Evolutionary conservation across 2,888 invertebrate species (phyloP).

Genomic region (Ditula angustiorana): DNA sequence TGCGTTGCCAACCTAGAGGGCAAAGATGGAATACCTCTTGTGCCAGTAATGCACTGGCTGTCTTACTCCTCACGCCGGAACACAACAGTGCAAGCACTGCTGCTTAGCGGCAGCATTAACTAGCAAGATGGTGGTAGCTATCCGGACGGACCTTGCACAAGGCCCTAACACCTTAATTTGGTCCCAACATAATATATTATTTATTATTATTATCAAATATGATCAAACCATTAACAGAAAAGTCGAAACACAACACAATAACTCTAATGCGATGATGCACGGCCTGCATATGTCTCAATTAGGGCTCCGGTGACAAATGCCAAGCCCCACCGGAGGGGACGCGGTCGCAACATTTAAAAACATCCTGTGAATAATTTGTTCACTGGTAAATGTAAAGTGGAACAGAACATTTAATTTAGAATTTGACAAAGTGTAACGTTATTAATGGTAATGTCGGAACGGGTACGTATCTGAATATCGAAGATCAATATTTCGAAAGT

Average conservation of each 20-base stretch:
- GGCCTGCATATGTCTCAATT: constrained; percentile 72
- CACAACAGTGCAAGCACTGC: no score
- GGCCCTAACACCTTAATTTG: no score
- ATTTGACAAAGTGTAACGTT: constrained; percentile 23
- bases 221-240: constrained; percentile 10
- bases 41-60: no score
- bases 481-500: no score
- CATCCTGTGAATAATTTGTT: constrained; percentile 19
- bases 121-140: no score
- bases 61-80: no score
- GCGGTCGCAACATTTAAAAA: constrained; percentile 22
- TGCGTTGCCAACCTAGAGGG: no score
- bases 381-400: background rate
- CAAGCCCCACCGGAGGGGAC: constrained; percentile 17
- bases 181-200: no score
- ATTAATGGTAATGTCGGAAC: constrained; percentile 5
- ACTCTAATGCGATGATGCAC: constrained; percentile 27
- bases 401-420: constrained; percentile 26
- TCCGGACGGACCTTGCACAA: no score
- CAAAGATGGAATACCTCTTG: no score
- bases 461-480: no score
- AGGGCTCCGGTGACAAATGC: constrained; percentile 63
- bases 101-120: no score
- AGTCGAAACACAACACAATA: constrained; percentile 10
- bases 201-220: constrained; percentile 2